Evolutionary conservation across 2,888 invertebrate genomes (phyloP), one percentile per base, ranked within the genome.

Genomic region (Cantharis rufa): DNA sequence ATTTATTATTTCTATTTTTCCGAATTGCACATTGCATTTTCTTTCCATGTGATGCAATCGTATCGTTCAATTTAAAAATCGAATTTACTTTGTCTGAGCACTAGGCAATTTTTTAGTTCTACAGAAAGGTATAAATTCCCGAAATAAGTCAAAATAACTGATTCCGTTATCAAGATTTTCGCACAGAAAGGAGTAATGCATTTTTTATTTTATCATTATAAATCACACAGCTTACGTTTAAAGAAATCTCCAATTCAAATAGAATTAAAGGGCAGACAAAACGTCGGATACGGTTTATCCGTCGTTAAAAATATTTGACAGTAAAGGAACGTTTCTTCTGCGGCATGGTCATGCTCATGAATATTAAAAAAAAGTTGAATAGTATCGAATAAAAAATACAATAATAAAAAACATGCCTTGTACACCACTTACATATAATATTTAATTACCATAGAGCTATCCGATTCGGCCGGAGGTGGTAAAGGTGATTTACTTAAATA

Each of bases 401-500:
- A 69, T 71, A 32, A 78, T 68, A 79, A 78, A 80, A 80, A 82
- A 80, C 84, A 84, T 84, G 83, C 82, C 83, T 81, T 80, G 81
- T 82, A 83, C 82, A 83, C 88, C 88, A 89, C 89, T 89, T 89
- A 89, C 89, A 89, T 89, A 89, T 89, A 89, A 88, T 88, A 88
- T 88, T 89, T 89, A 89, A 89, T 89, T 89, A 89, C 89, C 89
- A 89, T 88, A 88, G 89, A 89, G 86, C 89, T 89, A 88, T 88
- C 88, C 82, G 87, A 88, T 82, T 88, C 88, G 84, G 88, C 88
- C 79, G 89, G 88, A 86, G 88, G 82, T 88, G 91, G 91, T 61
- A 91, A 90, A 15, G 91, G 91, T 74, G 92, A 92, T 15, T 92
- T 92, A 4, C 91, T 90, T 84, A 92, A 90, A 9, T 72, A 78